These are phyloP conservation scores for Rhodophaea formosa DNA, from an alignment of 2,888 invertebrate genomes.

Conservation along the genomic window DNA sequence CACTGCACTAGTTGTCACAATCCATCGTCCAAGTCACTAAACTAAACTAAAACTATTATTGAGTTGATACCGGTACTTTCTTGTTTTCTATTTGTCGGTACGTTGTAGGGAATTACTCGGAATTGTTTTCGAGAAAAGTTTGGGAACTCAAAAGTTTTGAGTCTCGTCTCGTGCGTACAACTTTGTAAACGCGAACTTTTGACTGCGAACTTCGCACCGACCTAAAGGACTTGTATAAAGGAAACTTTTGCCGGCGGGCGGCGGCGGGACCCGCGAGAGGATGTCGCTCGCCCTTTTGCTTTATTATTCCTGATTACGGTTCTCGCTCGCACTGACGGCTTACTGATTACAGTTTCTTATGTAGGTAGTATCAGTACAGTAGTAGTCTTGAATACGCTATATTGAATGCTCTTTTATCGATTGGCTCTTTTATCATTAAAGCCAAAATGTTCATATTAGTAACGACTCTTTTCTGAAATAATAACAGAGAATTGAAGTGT, in stretches of 20 bases:
- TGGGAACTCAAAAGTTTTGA: constrained; percentile 54
- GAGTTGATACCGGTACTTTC: constrained; percentile 35
- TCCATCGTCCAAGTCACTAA: constrained; percentile 5
- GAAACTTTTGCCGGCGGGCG: constrained; percentile 44
- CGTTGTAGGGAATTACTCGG: constrained; percentile 36
- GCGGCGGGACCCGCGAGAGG: constrained; percentile 30
- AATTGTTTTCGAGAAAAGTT: constrained; percentile 66
- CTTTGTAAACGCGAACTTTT: constrained; percentile 63
- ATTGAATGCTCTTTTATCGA: not conserved
- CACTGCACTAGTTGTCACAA: constrained; percentile 35
- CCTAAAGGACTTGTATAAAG: constrained; percentile 54
- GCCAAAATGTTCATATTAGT: not conserved
- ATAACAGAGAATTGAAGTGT: not conserved
- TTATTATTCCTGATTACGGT: constrained; percentile 28
- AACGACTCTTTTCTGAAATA: not conserved
- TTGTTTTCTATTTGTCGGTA: constrained; percentile 33
- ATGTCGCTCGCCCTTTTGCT: constrained; percentile 33
- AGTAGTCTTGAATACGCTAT: too few species aligned
- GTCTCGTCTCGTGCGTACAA: constrained; percentile 62
- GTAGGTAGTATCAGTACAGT: too few species aligned
- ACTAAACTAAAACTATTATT: not conserved
- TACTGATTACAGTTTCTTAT: not conserved
- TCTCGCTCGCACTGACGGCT: constrained; percentile 1
- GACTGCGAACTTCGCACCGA: constrained; percentile 65
- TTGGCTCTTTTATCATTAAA: not conserved